These are phyloP conservation scores for Eupithecia subumbrata DNA, from an alignment of 2,888 invertebrate species.

Conservation along the genomic window DNA sequence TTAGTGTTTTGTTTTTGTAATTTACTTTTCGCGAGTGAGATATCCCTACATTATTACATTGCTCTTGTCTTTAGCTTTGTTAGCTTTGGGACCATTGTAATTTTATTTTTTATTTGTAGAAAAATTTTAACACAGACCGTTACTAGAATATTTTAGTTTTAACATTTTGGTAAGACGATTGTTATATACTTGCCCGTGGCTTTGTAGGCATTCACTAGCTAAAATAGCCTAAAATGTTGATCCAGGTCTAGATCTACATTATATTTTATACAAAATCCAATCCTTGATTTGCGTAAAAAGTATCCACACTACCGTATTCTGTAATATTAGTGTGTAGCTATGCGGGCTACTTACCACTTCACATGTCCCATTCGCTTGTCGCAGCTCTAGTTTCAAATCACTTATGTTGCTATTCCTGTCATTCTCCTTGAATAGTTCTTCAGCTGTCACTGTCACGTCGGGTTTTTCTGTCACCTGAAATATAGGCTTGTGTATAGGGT, in stretches of 20 bases:
- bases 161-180: background rate
- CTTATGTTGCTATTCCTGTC: conserved; percentile 96
- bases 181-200: too few relatives aligned
- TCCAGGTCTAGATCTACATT: too few relatives aligned
- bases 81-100: background rate
- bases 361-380: conserved; percentile 92
- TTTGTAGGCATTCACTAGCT: background rate
- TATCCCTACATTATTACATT: background rate
- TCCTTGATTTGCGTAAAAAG: too few relatives aligned
- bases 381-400: conserved; percentile 94
- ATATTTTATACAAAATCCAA: too few relatives aligned
- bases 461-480: conserved; percentile 81
- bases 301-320: too few relatives aligned
- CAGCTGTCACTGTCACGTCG: conserved; percentile 80
- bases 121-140: background rate
- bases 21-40: conserved; percentile 1
- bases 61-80: background rate
- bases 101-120: background rate
- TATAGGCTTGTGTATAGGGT: background rate
- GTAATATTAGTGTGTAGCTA: too few relatives aligned
- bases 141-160: background rate
- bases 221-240: too few relatives aligned
- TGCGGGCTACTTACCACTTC: conserved; percentile 85
- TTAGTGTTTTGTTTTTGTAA: conserved; percentile 9
- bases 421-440: conserved; percentile 87